Conservation (phyloP, 2,113 vertebrate species). For the Rhodinocichla rosea region DNA sequence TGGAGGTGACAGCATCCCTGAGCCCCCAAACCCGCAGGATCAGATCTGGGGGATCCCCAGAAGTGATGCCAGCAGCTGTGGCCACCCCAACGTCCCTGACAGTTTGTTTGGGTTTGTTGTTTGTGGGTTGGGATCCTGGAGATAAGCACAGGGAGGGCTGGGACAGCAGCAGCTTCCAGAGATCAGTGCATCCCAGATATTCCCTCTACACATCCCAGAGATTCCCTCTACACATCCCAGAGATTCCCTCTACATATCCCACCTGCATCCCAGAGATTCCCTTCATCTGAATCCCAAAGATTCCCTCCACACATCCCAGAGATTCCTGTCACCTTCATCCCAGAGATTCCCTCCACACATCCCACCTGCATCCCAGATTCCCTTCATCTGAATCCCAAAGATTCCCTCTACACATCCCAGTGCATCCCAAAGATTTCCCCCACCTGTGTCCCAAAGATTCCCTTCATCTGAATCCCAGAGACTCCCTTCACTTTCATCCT, state of each 20-base stretch:
- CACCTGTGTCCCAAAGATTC: no score
- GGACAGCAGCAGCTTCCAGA: background rate
- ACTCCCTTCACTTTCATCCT: no score
- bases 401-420: no score
- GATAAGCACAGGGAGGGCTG: fast-evolving
- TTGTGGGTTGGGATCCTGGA: fast-evolving
- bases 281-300: background rate
- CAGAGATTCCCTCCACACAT: no score
- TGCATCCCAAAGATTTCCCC: background rate
- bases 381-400: background rate
- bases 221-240: background rate
- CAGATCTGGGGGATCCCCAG: background rate
- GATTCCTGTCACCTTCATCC: background rate
- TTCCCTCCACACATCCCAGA: background rate
- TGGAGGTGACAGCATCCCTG: fast-evolving
- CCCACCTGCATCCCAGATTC: no score
- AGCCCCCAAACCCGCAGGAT: fast-evolving
- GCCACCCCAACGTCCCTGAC: fast-evolving
- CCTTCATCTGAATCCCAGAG: no score
- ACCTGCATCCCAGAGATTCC: no score
- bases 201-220: no score
- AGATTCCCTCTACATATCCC: background rate
- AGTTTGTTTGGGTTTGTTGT: background rate
- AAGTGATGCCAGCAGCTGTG: fast-evolving
- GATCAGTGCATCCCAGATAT: background rate